phyloP scores from a whole-genome alignment of 2,797 vertebrate genomes.

The Prionace glauca region DNA sequence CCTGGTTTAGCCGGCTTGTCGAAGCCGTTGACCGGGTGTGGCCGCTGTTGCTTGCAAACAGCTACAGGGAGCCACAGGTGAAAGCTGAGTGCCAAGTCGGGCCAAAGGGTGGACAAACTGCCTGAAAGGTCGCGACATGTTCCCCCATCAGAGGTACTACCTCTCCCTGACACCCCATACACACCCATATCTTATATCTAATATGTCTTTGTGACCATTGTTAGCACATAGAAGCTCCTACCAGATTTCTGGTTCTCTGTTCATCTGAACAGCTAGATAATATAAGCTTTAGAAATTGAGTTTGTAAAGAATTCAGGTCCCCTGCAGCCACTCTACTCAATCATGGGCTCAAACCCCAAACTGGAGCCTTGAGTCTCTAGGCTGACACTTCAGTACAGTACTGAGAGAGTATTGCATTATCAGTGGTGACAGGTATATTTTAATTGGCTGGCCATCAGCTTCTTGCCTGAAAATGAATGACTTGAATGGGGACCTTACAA shows the following conservation, averaged over 20 bases:
- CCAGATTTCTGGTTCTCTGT: background rate
- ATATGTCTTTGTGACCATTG: background rate
- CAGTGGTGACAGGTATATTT: background rate
- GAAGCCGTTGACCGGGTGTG: too few species aligned
- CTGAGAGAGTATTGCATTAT: background rate
- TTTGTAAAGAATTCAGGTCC: background rate
- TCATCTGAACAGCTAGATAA: background rate
- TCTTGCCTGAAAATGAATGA: background rate
- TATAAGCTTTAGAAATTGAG: background rate
- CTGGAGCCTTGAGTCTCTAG: background rate
- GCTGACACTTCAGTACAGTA: background rate
- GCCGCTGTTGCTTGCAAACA: too few species aligned
- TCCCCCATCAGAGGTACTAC: too few species aligned
- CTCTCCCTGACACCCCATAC: too few species aligned
- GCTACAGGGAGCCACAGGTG: too few species aligned
- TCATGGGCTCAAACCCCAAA: background rate
- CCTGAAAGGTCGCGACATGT: too few species aligned
- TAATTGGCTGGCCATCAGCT: background rate
- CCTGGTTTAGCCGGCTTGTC: too few species aligned
- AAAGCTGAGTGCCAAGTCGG: too few species aligned
- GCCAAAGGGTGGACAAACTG: too few species aligned
- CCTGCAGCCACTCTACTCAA: background rate
- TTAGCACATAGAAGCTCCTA: background rate
- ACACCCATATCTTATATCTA: too few species aligned
- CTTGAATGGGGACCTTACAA: background rate